Base-by-base conservation (phyloP, 1,140 invertebrate species). In the Saxidomus purpurata region DNA sequence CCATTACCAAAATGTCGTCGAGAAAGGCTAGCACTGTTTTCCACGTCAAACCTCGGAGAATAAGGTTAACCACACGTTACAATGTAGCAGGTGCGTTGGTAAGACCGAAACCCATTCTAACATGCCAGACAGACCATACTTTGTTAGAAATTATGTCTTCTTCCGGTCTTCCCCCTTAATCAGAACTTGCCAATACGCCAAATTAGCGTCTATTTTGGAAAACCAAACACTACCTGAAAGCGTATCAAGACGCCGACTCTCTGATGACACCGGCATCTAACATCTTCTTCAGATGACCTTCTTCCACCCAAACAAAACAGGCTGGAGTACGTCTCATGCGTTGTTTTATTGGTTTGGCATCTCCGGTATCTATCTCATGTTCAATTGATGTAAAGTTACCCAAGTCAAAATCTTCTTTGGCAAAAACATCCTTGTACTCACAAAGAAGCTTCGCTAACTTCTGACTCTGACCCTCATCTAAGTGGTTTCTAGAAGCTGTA, bases 81-180 rank as follows among this genome's bases (percentile, higher is more conserved):
- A 59, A 81, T 4, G 52, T 59, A 2, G 77, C 38, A 25, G 74
- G 43, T 25, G 74, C 74, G 28, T 77, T 77, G 28, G n/a, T 31
- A n/a, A 77, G 43, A 19, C 43, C 74, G 34, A 77, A 79, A 49
- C 36, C 38, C 76, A 79, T 79, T 22, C 47, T 19, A 11, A 47
- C 36, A 52, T 79, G 76, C 47, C 76, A 49, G n/a, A 79, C 25
- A 79, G 49, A 13, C 76, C 38, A 25, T 79, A 79, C 47, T 47
- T 79, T 25, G 76, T 79, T 11, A 49, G 38, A 52, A 77, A 79
- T 22, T 38, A 38, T 19, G 74, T 77, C 43, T 43, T 43, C 47
- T 79, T 79, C 28, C 76, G 38, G 17, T 47, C 76, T 71, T 28
- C n/a, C 36, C 34, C 67, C 19, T 19, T 40, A 9, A 81, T 19